Base-by-base conservation (phyloP, 2,797 vertebrate species). In the Siniperca scherzeri region DNA sequence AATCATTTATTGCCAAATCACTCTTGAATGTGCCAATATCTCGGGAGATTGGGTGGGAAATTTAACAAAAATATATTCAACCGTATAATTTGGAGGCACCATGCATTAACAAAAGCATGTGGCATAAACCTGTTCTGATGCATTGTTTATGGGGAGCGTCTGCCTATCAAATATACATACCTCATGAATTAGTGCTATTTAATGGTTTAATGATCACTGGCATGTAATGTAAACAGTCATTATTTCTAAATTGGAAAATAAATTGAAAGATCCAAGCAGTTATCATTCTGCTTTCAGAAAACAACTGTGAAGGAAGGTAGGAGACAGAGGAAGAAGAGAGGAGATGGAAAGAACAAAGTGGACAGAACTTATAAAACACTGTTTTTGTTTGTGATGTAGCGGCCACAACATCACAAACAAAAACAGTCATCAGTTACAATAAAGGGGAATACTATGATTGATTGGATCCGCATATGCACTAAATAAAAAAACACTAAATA, bases 211-310 rank as follows among this genome's bases (percentile, higher is more conserved):
- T 53, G 40, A 70, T 65, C 7, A 50, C 17, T 0, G 30, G 7
- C 21, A 16, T 46, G 17, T 33, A 10, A 65, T 36, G 27, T 44
- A 25, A 78, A 53, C 2, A 25, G 14, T 59, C 38, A n/a, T 25
- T 52, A 33, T 52, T 62, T 50, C 38, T 33, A 17, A 50, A 64
- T 30, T 42, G 46, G 27, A 44, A 77, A 70, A 70, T 30, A 40
- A 53, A 44, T 61, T 38, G 14, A 40, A 71, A 57, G 52, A 33
- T 21, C 40, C 5, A 7, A 22, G 21, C 8, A 66, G 53, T 21
- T 53, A 19, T 5, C 21, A 36, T 62, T 70, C 46, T 33, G 36
- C 17, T 42, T 44, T 33, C 25, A 60, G 11, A 14, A 67, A 60
- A 48, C 17, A 48, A 33, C 38, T 6, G 14, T 33, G 48, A 70